Evolutionary conservation across 2,113 vertebrate genomes (phyloP).

Genomic region (Lagenorhynchus albirostris): DNA sequence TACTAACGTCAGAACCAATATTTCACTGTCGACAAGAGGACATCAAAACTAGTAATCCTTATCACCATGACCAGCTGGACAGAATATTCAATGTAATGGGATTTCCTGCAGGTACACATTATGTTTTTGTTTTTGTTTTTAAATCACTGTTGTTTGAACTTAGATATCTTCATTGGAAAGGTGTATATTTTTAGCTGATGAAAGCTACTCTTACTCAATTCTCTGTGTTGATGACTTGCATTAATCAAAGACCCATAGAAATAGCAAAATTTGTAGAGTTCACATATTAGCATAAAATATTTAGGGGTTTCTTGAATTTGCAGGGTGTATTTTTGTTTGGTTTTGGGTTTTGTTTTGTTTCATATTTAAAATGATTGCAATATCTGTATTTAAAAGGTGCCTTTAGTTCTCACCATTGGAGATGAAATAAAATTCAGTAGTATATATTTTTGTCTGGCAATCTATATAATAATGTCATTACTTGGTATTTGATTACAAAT

Average conservation of each 20-base stretch:
- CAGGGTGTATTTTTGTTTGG: constrained; percentile 38
- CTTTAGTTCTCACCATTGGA: constrained; percentile 15
- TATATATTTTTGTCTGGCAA: not conserved
- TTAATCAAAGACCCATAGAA: constrained; percentile 42
- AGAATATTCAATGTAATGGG: constrained; percentile 99
- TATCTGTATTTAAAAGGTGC: not conserved
- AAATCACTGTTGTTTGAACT: constrained; percentile 74
- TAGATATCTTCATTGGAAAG: constrained; percentile 63
- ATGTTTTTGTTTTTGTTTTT: constrained; percentile 69
- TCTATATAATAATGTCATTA: not conserved
- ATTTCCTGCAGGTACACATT: constrained; percentile 95
- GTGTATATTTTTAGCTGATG: constrained; percentile 59
- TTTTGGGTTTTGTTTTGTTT: constrained; percentile 65
- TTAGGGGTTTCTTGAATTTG: constrained; percentile 28
- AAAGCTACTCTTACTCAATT: constrained; percentile 67
- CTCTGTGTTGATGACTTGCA: constrained; percentile 61
- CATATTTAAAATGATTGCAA: constrained; percentile 30
- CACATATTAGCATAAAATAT: constrained; percentile 33
- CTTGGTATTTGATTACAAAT: not conserved
- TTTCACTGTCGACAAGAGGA: constrained; percentile 99
- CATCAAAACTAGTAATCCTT: constrained; percentile 99
- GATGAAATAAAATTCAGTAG: constrained; percentile 20
- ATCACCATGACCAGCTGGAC: constrained; percentile 99
- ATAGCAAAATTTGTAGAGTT: constrained; percentile 35
- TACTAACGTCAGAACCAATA: constrained; percentile 99